Evolutionary conservation across 2,797 vertebrate genomes (phyloP).

Genomic region (Paramormyrops hopkinsi): DNA sequence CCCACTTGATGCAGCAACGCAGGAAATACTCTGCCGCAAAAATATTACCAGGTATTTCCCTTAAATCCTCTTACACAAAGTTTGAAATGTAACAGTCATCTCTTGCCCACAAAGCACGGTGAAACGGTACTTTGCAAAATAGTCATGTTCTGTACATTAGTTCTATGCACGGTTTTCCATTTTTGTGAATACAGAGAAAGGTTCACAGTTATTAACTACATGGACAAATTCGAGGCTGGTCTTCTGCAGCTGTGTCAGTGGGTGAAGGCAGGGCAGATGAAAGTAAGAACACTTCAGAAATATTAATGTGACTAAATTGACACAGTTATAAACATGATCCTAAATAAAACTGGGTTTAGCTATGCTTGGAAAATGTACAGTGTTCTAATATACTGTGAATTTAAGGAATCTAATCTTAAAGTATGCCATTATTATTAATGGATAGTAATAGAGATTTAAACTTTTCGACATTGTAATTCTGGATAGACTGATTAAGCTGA

Average conservation of each 20-base stretch:
- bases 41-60: conserved; percentile 69
- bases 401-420: neutral
- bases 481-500: neutral
- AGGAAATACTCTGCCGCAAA: conserved; percentile 59
- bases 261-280: conserved; percentile 77
- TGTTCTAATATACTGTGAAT: neutral
- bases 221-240: conserved; percentile 66
- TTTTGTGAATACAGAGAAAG: conserved; percentile 66
- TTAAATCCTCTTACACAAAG: neutral
- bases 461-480: neutral
- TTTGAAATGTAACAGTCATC: neutral
- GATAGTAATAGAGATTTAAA: neutral
- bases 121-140: neutral
- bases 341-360: neutral
- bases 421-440: neutral
- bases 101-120: neutral
- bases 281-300: conserved; percentile 58
- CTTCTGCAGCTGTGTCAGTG: conserved; percentile 73
- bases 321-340: neutral
- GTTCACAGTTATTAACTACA: conserved; percentile 79
- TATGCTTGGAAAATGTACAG: conserved; percentile 9
- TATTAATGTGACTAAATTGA: neutral
- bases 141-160: neutral
- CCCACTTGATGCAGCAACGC: conserved; percentile 61
- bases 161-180: neutral